phyloP scores from a whole-genome alignment of 2,888 invertebrate species.

The Parascotia fuliginaria region DNA sequence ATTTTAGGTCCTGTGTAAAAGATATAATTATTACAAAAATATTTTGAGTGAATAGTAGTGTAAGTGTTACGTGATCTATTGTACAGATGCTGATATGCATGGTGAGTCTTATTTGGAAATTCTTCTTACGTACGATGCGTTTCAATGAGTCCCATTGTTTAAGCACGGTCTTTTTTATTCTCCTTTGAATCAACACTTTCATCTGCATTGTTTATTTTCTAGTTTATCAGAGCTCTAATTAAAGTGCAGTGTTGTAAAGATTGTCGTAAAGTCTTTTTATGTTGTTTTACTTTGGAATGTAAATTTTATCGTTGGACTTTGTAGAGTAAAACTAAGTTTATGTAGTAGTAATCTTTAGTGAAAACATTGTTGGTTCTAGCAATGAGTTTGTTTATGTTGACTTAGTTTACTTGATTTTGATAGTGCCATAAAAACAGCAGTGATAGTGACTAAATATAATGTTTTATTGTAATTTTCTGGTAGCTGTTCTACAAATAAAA shows the following conservation, averaged over 20 bases:
- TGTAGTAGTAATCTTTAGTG: constrained; percentile 18
- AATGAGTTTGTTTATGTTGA: constrained; percentile 16
- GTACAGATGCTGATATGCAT: constrained; percentile 73
- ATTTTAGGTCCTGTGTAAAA: constrained; percentile 63
- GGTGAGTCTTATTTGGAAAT: constrained; percentile 75
- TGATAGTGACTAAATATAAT: constrained; percentile 18
- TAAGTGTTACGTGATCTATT: constrained; percentile 63
- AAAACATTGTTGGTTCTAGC: constrained; percentile 12
- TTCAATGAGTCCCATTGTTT: constrained; percentile 78
- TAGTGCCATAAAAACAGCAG: constrained; percentile 11
- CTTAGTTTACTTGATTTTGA: constrained; percentile 11
- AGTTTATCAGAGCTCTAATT: constrained; percentile 73
- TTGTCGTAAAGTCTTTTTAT: constrained; percentile 67
- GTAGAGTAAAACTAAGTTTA: constrained; percentile 13
- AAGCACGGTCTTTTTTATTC: constrained; percentile 62
- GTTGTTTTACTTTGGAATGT: constrained; percentile 68
- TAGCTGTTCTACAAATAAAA: no score
- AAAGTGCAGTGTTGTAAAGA: constrained; percentile 63
- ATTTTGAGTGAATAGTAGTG: constrained; percentile 53
- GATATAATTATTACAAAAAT: constrained; percentile 28
- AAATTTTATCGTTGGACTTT: constrained; percentile 60
- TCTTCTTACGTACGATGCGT: constrained; percentile 55
- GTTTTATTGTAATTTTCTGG: constrained; percentile 16
- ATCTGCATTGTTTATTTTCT: constrained; percentile 65
- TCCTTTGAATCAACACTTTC: constrained; percentile 67